Percentiles rank a stretch among this genome's conserved stretches.
Conservation (phyloP, 1,140 invertebrate species). For the Idris sp. region DNA sequence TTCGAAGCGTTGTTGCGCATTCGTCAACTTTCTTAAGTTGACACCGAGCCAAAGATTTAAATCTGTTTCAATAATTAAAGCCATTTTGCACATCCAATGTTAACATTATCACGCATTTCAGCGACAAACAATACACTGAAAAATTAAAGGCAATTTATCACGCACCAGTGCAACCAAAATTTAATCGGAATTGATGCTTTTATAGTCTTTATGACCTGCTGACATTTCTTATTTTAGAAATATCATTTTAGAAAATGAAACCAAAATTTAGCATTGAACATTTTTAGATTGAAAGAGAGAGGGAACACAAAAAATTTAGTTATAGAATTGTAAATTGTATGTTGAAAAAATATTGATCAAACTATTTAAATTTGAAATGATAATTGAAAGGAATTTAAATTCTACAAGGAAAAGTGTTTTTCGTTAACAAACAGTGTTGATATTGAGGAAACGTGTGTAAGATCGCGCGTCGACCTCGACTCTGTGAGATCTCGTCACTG, state of each 20-base stretch:
- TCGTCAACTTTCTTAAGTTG: slow-evolving; percentile 57
- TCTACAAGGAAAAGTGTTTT: slow-evolving; percentile 38
- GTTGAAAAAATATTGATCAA: no score
- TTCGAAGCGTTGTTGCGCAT: slow-evolving; percentile 30
- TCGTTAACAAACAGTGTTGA: slow-evolving; percentile 41
- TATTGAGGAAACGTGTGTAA: slow-evolving; percentile 50
- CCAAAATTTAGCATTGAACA: not conserved
- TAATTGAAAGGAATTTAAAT: slow-evolving; percentile 4
- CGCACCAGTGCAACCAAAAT: not conserved
- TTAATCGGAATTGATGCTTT: not conserved
- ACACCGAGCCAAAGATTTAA: slow-evolving; percentile 45
- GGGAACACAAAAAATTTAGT: no score
- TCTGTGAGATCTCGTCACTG: slow-evolving; percentile 61
- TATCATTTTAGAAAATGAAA: slow-evolving; percentile 5
- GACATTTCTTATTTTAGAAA: slow-evolving; percentile 24
- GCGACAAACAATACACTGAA: slow-evolving; percentile 4
- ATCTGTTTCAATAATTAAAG: slow-evolving; percentile 39
- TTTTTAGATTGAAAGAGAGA: no score
- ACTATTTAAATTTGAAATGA: no score
- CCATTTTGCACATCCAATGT: slow-evolving; percentile 40
- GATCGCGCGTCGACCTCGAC: slow-evolving; percentile 60
- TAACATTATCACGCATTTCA: slow-evolving; percentile 20
- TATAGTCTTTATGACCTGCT: slow-evolving; percentile 8
- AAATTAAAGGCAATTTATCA: slow-evolving; percentile 14
- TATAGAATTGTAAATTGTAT: no score